Percentiles rank a stretch among this genome's conserved stretches.
Conservation (phyloP, 1,140 invertebrate species). For the Aphis craccivora region DNA sequence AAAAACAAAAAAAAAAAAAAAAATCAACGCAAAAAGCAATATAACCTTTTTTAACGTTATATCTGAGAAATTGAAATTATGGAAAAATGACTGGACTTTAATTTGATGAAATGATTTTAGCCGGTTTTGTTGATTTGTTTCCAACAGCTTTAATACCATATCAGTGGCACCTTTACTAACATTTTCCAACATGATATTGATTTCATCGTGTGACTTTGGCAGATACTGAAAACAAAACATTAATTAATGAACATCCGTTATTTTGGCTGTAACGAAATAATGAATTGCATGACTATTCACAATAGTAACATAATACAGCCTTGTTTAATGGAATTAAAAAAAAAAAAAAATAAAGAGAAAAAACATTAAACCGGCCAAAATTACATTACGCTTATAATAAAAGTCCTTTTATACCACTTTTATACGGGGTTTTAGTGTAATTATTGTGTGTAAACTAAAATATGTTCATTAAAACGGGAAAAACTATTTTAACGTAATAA, state of each 20-base stretch:
- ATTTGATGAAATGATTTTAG: constrained; percentile 24
- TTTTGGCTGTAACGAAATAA: not conserved
- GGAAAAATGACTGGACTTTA: constrained; percentile 44
- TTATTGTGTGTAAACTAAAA: not conserved
- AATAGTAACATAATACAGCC: not conserved
- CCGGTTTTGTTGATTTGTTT: constrained; percentile 14
- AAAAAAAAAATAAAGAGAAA: not conserved
- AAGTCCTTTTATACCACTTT: not conserved
- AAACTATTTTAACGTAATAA: not conserved
- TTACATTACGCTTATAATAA: not conserved
- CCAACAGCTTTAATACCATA: constrained; percentile 14
- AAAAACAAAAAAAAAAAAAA: not conserved
- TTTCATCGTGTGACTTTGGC: constrained; percentile 24
- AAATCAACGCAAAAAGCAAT: not conserved
- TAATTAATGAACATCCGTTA: constrained; percentile 10
- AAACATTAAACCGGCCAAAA: not conserved
- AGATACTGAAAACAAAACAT: constrained; percentile 45
- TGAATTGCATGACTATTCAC: constrained; percentile 7
- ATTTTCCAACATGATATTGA: not conserved
- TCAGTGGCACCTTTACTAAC: not conserved
- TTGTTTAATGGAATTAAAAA: constrained; percentile 32
- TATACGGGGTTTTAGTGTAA: not conserved
- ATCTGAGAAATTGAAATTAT: constrained; percentile 33
- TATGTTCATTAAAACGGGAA: not conserved
- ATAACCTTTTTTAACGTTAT: constrained; percentile 26